Evolutionary conservation across 2,888 invertebrate species (phyloP), one percentile per base, ranked within the genome.

Genomic region (Hedychridium roseum): DNA sequence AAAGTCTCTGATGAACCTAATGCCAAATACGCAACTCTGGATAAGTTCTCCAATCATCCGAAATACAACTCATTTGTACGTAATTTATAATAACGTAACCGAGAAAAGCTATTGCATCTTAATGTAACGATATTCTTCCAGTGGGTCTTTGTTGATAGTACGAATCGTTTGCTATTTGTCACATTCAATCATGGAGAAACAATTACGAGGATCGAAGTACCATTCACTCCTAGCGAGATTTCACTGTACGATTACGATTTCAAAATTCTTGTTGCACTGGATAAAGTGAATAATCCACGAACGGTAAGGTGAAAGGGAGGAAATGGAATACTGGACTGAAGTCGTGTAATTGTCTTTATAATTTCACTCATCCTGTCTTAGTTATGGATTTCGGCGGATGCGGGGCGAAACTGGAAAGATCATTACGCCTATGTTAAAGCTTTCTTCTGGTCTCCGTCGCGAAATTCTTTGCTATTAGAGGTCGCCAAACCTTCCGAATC

Each of bases 31-130:
- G 90, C 93, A 1, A 85, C 87, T 36, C 81, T 95, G 64, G 90
- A 92, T 67, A 91, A 91, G 71, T 94, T 92, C 79, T 90, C 89
- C 71, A 91, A 91, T 70, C 92, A 92, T 81, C 91, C 91, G 0
- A 88, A 87, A 62, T 87, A 86, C 72, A 89, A 89, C 62, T 87
- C 87, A 51, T 87, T 88, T 80, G 93, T 94, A 81, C 7, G 9
- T 27, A 30, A 14, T 53, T 12, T 9, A 35, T n/a, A n/a, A 6
- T 50, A 31, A 49, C 23, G 14, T 28, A 23, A 7, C 7, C 17
- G 9, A 35, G 5, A 9, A 27, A 21, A n/a, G n/a, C n/a, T 26
- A 12, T 9, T 2, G 20, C 5, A 30, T 26, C 16, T 16, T 11
- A 2, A n/a, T 9, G 31, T 27, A 21, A 32, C 18, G 16, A 9